A percentile compares a stretch with the other conserved stretches of the same genome.
Evolutionary conservation across 2,888 invertebrate genomes (phyloP).

Genomic region (Eristalinus aeneus): DNA sequence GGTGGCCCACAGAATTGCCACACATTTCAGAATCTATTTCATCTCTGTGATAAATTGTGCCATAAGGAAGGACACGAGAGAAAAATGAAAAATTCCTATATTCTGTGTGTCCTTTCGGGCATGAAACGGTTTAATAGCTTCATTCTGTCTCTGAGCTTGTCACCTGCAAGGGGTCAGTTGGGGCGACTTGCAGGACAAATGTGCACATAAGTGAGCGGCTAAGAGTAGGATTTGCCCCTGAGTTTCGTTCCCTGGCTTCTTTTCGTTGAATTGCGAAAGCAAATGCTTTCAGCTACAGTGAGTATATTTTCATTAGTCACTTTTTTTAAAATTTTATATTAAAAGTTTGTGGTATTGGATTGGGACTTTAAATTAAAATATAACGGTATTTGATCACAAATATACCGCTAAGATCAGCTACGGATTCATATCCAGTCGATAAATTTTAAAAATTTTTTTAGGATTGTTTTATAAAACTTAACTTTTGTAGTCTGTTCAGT

Average conservation of each 20-base stretch:
- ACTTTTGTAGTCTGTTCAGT: too few relatives aligned
- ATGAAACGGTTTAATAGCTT: constrained; percentile 59
- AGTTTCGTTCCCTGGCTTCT: neutral
- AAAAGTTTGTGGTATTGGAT: too few relatives aligned
- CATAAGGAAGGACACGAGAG: constrained; percentile 4
- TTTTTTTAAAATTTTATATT: neutral
- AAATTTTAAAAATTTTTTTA: too few relatives aligned
- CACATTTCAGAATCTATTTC: constrained; percentile 7
- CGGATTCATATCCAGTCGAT: too few relatives aligned
- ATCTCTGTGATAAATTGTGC: constrained; percentile 11
- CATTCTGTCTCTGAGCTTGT: constrained; percentile 42
- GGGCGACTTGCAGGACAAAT: constrained; percentile 23
- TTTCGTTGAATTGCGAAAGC: neutral
- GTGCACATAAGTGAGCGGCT: neutral
- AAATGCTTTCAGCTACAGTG: neutral
- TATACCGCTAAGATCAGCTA: too few relatives aligned
- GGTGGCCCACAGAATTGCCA: neutral
- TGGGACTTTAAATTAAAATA: too few relatives aligned
- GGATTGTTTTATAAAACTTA: too few relatives aligned
- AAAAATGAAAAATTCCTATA: constrained; percentile 14
- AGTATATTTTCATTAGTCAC: neutral
- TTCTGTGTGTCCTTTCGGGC: constrained; percentile 49
- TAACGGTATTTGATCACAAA: too few relatives aligned
- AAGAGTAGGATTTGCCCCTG: neutral
- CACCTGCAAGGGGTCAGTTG: constrained; percentile 32